phyloP scores from a whole-genome alignment of 2,797 vertebrate genomes.

The Gobionotothen gibberifrons region DNA sequence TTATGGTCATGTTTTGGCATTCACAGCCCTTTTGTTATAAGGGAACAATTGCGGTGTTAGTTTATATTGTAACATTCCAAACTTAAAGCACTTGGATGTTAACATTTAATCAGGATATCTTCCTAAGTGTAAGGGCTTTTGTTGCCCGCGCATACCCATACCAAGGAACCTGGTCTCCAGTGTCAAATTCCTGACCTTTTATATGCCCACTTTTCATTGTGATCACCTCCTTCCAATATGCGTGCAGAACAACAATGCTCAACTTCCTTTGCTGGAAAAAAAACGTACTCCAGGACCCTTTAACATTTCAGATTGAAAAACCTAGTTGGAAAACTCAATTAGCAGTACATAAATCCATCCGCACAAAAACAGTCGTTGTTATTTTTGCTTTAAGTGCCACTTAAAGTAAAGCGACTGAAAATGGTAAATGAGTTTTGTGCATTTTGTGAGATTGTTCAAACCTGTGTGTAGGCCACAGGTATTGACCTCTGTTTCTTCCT shows the following conservation, averaged over 20 bases:
- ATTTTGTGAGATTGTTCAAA: slow-evolving; percentile 26
- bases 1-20: slow-evolving; percentile 4
- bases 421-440: slow-evolving; percentile 1
- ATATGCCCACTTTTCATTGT: neutral
- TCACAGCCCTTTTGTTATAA: neutral
- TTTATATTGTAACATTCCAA: neutral
- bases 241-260: neutral
- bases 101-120: slow-evolving; percentile 6
- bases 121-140: neutral
- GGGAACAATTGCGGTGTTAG: neutral
- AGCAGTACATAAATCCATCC: neutral
- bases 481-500: slow-evolving; percentile 65
- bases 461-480: slow-evolving; percentile 42
- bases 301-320: slow-evolving; percentile 1
- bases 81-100: neutral
- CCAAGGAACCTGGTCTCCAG: neutral
- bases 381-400: no score
- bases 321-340: neutral
- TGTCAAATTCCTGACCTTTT: slow-evolving; percentile 11
- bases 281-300: neutral
- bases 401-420: slow-evolving; percentile 1
- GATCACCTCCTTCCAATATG: slow-evolving; percentile 2
- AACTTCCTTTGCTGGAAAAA: slow-evolving; percentile 3
- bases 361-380: neutral
- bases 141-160: neutral